Evolutionary conservation across 2,797 vertebrate species (phyloP), one percentile per base, ranked within the genome.

Genomic region (Sternotherus odoratus): DNA sequence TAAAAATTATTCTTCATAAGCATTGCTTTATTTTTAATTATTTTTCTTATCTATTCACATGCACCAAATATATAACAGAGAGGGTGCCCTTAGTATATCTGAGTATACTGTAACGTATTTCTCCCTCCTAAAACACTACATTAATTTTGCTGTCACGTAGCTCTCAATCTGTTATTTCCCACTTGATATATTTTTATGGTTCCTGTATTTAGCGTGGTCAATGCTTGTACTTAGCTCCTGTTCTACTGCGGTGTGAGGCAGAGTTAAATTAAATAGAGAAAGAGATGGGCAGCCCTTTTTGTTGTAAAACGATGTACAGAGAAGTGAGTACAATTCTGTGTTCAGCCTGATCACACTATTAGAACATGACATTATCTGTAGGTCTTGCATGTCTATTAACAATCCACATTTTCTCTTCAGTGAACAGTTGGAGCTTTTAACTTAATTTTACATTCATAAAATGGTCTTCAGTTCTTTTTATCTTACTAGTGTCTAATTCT

Each of bases 131-230:
- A 84, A 74, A 46, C 23, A 24, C 48, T 69, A 69, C 92, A 90
- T 24, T 33, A 56, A 28, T 82, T 86, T 12, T 0, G 2, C 60
- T 48, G 72, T 75, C 51, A 79, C 77, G 16, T 46, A 78, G 63
- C 49, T 49, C 75, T 60, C 49, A 91, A n/a, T 86, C 93, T 87
- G 21, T 9, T 90, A 46, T 74, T 92, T 93, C 82, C 77, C 46
- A 75, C 16, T 69, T 75, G 77, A 21, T 43, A 49, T 24, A n/a
- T 3, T 82, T 90, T 79, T 83, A 60, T 79, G 84, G 17, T 21
- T 83, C 48, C 87, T 86, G 84, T 54, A 94, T 46, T 56, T 82
- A 75, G 17, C 33, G 46, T 28, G 48, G 84, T 77, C 89, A 86
- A 11, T 15, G n/a, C 50, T 84, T 84, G 63, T 91, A 74, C 39